Conservation (phyloP, 1,140 invertebrate species). For the Aphidius ervi region DNA sequence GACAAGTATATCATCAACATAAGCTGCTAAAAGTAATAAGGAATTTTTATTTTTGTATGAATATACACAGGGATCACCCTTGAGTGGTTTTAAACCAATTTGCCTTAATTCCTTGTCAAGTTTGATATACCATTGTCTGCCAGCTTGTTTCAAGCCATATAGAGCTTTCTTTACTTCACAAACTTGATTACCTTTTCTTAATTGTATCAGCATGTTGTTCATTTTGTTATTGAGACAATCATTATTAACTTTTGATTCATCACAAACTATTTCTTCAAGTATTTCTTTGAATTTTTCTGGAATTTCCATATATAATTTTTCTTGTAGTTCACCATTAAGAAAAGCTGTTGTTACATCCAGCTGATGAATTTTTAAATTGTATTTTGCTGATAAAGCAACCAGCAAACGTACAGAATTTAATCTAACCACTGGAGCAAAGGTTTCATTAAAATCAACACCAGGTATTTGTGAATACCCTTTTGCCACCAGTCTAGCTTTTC, state of each 20-base stretch:
- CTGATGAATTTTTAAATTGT: neutral
- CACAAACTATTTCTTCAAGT: constrained; percentile 74
- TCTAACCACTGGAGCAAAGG: constrained; percentile 25
- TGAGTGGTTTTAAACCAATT: constrained; percentile 27
- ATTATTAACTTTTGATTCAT: constrained; percentile 33
- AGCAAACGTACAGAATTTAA: constrained; percentile 7
- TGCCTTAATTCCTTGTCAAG: constrained; percentile 19
- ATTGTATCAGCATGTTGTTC: constrained; percentile 4
- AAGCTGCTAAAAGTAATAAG: constrained; percentile 21
- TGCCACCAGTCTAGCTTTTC: constrained; percentile 25
- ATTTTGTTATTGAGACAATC: constrained; percentile 11
- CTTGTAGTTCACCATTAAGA: constrained; percentile 29
- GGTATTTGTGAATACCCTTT: constrained; percentile 22
- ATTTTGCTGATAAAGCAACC: constrained; percentile 5
- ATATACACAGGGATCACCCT: constrained; percentile 34
- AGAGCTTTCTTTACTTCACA: constrained; percentile 26
- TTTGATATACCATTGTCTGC: constrained; percentile 27
- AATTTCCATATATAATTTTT: constrained; percentile 32
- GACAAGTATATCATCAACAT: constrained; percentile 29
- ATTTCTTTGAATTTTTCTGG: constrained; percentile 25
- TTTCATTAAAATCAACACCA: constrained; percentile 25
- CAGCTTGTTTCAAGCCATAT: constrained; percentile 35
- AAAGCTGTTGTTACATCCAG: constrained; percentile 28
- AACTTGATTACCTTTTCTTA: constrained; percentile 17
- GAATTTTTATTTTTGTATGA: constrained; percentile 21